Conservation (phyloP, 2,797 vertebrate species). For the Ispidina picta region DNA sequence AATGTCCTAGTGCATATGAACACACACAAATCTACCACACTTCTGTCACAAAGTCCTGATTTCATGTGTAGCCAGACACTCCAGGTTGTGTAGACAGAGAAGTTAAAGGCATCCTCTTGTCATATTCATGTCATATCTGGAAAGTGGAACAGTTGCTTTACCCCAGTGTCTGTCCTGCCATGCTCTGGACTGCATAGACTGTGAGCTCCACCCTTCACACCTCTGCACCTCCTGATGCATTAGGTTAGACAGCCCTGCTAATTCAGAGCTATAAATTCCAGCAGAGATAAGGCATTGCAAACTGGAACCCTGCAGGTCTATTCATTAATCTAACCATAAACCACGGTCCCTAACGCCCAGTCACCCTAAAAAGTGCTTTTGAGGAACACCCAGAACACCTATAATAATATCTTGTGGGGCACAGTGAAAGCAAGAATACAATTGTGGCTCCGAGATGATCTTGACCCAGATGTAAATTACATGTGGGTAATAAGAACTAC, state of each 20-base stretch:
- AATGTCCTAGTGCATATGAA: neutral
- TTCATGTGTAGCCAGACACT: neutral
- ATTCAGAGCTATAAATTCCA: conserved; percentile 13
- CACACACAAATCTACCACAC: neutral
- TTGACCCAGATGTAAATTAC: conserved; percentile 35
- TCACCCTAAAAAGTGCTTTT: neutral
- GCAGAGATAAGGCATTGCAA: neutral
- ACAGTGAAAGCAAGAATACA: neutral
- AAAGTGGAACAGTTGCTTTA: neutral
- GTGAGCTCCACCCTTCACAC: neutral
- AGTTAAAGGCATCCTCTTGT: neutral
- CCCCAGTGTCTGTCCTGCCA: neutral
- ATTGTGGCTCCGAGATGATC: conserved; percentile 6
- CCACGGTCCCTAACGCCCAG: neutral
- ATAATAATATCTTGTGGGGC: neutral
- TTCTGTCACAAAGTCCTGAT: neutral
- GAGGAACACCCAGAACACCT: neutral
- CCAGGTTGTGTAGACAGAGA: neutral
- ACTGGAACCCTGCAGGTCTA: neutral
- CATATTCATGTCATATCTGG: neutral
- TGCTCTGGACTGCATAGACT: neutral
- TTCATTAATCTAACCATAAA: conserved; percentile 28
- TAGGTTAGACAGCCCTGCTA: neutral
- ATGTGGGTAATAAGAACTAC: conserved; percentile 12
- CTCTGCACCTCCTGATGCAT: neutral